Evolutionary conservation across 1,140 invertebrate species (phyloP).

Genomic region (Cryptotermes secundus): DNA sequence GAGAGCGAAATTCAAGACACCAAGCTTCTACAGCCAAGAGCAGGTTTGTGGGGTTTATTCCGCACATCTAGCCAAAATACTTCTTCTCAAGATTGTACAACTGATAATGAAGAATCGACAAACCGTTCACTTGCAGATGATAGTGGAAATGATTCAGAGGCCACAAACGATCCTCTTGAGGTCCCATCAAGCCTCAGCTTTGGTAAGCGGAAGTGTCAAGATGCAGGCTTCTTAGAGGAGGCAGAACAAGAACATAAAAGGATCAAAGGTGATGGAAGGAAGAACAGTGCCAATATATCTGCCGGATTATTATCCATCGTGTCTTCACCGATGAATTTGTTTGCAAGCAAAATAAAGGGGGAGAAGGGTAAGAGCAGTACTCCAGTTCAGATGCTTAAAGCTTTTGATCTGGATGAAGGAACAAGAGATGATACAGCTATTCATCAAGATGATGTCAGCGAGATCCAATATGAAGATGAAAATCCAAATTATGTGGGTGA

Average conservation of each 20-base stretch:
- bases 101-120: slow-evolving; percentile 4
- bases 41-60: slow-evolving; percentile 11
- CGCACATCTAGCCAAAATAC: background rate
- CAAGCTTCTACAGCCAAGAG: background rate
- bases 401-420: background rate
- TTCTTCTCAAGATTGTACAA: background rate
- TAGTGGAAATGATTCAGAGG: slow-evolving; percentile 1
- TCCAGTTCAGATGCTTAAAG: background rate
- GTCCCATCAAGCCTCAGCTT: background rate
- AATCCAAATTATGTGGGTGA: background rate
- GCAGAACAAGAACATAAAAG: background rate
- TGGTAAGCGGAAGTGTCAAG: background rate
- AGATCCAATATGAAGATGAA: background rate
- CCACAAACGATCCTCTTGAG: background rate
- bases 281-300: background rate
- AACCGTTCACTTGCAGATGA: background rate
- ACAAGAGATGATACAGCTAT: background rate
- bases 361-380: slow-evolving; percentile 4
- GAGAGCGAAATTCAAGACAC: background rate
- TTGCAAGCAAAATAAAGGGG: background rate
- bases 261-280: background rate
- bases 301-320: background rate
- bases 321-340: background rate
- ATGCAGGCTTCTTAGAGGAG: background rate
- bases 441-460: background rate